Percentiles rank a stretch among this genome's conserved stretches.
Evolutionary conservation across 2,113 vertebrate genomes (phyloP).

Genomic region (Theristicus caerulescens): DNA sequence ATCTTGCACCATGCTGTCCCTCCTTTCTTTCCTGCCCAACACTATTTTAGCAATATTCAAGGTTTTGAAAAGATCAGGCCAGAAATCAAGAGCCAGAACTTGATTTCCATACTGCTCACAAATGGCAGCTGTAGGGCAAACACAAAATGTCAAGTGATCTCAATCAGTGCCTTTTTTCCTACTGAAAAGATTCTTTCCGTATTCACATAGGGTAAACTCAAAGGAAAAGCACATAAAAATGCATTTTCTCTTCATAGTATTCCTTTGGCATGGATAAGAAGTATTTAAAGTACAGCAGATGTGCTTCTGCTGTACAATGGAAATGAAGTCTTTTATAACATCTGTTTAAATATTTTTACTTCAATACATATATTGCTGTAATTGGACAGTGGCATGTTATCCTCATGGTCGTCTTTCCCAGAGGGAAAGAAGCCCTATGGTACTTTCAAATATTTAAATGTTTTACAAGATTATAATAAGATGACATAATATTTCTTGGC

Average conservation of each 20-base stretch:
- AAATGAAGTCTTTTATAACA: not conserved
- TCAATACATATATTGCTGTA: not conserved
- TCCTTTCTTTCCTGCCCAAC: conserved; percentile 10
- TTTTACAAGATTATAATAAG: not conserved
- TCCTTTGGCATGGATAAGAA: conserved; percentile 22
- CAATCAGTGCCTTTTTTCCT: conserved; percentile 25
- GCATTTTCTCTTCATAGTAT: not conserved
- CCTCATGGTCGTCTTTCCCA: not conserved
- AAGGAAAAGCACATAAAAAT: conserved; percentile 39
- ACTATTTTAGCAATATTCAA: not conserved
- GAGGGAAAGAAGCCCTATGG: not conserved
- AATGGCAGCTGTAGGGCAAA: conserved; percentile 16
- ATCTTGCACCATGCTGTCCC: not conserved
- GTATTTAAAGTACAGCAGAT: conserved; percentile 40
- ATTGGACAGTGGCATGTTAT: not conserved
- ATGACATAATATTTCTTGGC: not conserved
- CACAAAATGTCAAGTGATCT: not conserved
- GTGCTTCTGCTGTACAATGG: not conserved
- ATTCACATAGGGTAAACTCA: conserved; percentile 36
- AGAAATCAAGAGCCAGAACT: conserved; percentile 1
- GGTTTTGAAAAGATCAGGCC: not conserved
- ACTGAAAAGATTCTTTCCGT: not conserved
- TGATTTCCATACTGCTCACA: not conserved
- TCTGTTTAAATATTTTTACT: conserved; percentile 33
- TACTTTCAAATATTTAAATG: not conserved